Conservation (phyloP, 2,113 vertebrate species). For the Pithys albifrons region DNA sequence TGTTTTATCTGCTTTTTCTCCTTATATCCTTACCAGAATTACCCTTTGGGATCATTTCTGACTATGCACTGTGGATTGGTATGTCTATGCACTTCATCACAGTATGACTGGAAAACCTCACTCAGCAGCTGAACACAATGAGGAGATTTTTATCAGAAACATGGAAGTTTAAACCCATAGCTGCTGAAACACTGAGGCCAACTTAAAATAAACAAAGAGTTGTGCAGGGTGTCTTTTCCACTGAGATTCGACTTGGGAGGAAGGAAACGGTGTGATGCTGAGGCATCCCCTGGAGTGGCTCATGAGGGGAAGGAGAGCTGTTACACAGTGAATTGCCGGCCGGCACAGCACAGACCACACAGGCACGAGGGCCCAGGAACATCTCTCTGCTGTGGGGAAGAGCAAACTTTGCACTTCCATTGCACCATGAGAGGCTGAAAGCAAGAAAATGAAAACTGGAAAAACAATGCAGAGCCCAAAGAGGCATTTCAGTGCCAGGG, state of each 20-base stretch:
- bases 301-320: fast-evolving
- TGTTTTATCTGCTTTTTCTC: not conserved
- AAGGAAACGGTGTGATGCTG: fast-evolving
- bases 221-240: not conserved
- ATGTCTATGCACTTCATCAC: not conserved
- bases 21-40: not conserved
- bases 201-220: not conserved
- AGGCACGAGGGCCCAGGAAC: fast-evolving
- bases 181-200: not conserved
- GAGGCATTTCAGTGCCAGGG: too few relatives aligned
- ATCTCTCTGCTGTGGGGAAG: not conserved
- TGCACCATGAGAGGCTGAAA: not conserved
- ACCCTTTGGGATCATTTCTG: not conserved
- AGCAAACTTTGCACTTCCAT: not conserved
- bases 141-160: not conserved
- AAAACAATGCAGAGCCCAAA: not conserved
- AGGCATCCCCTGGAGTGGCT: fast-evolving
- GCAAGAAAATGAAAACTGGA: not conserved
- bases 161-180: not conserved
- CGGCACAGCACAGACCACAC: not conserved
- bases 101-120: not conserved
- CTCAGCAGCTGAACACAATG: not conserved
- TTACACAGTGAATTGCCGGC: fast-evolving
- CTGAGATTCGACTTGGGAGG: fast-evolving
- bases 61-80: not conserved